Base-by-base conservation (phyloP, 2,888 invertebrate genomes). In the Aphelenchoides bicaudatus region DNA sequence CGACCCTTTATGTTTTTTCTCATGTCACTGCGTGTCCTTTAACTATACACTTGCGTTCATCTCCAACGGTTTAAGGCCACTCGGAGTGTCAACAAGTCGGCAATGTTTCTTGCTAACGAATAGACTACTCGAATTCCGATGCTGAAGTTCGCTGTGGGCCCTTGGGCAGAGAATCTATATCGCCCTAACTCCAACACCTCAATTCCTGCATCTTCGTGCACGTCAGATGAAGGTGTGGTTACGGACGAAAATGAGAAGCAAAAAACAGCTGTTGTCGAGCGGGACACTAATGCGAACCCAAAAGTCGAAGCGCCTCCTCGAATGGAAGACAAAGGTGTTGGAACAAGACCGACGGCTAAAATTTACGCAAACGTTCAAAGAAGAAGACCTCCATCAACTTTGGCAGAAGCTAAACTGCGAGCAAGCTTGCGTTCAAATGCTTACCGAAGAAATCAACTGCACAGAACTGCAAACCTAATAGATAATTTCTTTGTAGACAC, bases 71-170 rank as follows among this genome's bases (percentile, higher is more conserved):
- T n/a, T n/a, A n/a, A n/a, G n/a, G n/a, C n/a, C n/a, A n/a, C n/a
- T n/a, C n/a, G n/a, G n/a, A n/a, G n/a, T n/a, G n/a, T n/a, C n/a
- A n/a, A n/a, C n/a, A n/a, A n/a, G n/a, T n/a, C n/a, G n/a, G n/a
- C n/a, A n/a, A n/a, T n/a, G n/a, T n/a, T n/a, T n/a, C n/a, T n/a
- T n/a, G n/a, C n/a, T n/a, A n/a, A n/a, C n/a, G n/a, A n/a, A n/a
- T n/a, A n/a, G n/a, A n/a, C n/a, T n/a, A n/a, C n/a, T n/a, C n/a
- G n/a, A n/a, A n/a, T n/a, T 29, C 27, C 28, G 8, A 72, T 72
- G 72, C 62, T 72, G 21, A 72, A 72, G 59, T 72, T 72, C 55
- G 72, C 72, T 1, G 70, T 72, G 6, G 71, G 68, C 1, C 70
- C 70, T 1, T 72, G 72, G 72, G 68, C 67, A 30, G 65, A 61